Conservation (phyloP, 1,140 invertebrate species). For the Trichonephila clavata region DNA sequence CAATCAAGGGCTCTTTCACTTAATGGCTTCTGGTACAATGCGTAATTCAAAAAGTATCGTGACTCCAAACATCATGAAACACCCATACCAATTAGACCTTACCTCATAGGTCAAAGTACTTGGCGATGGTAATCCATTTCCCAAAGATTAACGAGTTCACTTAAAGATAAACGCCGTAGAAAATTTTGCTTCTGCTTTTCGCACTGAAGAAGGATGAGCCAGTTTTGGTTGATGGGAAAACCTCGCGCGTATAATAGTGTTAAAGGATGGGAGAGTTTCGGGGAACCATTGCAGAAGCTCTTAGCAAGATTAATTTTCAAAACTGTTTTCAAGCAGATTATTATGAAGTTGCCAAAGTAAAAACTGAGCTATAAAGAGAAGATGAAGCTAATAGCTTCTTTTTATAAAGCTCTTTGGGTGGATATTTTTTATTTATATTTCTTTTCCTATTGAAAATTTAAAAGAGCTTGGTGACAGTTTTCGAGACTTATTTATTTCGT, state of each 20-base stretch:
- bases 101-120: conserved; percentile 47
- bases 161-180: conserved; percentile 39
- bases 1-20: conserved; percentile 48
- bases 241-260: conserved; percentile 2
- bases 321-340: neutral
- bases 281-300: neutral
- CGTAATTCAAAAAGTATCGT: conserved; percentile 49
- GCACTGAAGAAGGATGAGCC: conserved; percentile 28
- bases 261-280: neutral
- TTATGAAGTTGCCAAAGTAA: neutral
- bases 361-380: neutral
- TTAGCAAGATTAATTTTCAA: conserved; percentile 42
- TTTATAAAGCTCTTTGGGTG: too few relatives aligned
- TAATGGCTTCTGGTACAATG: conserved; percentile 41
- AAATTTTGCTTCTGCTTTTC: conserved; percentile 36
- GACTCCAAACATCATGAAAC: conserved; percentile 45
- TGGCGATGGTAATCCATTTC: conserved; percentile 49
- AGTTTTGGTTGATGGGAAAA: conserved; percentile 13
- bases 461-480: too few relatives aligned
- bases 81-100: conserved; percentile 47
- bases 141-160: conserved; percentile 37
- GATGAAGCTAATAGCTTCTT: neutral
- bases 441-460: too few relatives aligned
- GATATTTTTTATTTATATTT: too few relatives aligned
- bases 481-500: too few relatives aligned